Percentiles rank a stretch among this genome's conserved stretches.
phyloP scores from a whole-genome alignment of 2,888 invertebrate species.

The Amphipyra berbera region DNA sequence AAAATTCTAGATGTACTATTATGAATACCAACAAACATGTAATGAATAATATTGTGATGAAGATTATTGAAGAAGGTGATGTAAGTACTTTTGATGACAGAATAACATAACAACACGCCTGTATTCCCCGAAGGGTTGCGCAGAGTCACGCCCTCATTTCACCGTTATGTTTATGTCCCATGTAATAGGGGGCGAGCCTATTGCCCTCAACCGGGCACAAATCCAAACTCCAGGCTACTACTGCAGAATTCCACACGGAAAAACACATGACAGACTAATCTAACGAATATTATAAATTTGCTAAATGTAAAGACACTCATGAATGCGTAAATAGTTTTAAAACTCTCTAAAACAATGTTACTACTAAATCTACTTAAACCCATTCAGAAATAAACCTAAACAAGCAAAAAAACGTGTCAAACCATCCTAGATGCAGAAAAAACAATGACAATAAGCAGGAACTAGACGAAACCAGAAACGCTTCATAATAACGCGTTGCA shows the following conservation, averaged over 20 bases:
- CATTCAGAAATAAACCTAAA: constrained; percentile 33
- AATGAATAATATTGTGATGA: constrained; percentile 13
- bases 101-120: background rate
- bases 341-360: constrained; percentile 5
- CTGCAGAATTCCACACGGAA: no score
- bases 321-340: background rate
- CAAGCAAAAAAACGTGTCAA: constrained; percentile 25
- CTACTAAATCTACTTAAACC: constrained; percentile 8
- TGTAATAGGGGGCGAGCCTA: no score
- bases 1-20: constrained; percentile 28
- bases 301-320: background rate
- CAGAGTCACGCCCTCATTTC: no score
- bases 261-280: no score
- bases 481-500: constrained; percentile 48
- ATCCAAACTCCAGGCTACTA: no score
- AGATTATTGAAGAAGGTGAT: background rate
- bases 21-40: constrained; percentile 8
- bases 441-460: constrained; percentile 57
- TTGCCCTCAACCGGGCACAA: no score
- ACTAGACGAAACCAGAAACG: constrained; percentile 58
- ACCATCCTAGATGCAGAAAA: constrained; percentile 45
- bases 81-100: background rate
- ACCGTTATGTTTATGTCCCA: no score
- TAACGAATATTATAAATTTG: background rate
- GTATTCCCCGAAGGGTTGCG: no score